phyloP scores from a whole-genome alignment of 2,888 invertebrate genomes.

The Itoplectis maculator region DNA sequence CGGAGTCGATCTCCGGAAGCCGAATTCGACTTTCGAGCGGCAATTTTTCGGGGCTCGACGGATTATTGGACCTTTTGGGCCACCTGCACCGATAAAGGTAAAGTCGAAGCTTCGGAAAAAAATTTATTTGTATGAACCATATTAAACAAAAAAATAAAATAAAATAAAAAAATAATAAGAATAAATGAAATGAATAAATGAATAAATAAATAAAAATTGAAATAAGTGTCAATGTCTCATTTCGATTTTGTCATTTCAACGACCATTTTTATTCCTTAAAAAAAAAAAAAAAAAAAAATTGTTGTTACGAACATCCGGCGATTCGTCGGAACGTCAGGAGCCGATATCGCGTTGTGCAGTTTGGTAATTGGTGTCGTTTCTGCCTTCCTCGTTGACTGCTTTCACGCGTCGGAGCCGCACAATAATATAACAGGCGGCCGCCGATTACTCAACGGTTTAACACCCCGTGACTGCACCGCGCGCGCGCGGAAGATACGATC shows the following conservation, averaged over 20 bases:
- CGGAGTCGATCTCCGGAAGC: neutral
- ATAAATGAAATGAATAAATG: too few relatives aligned
- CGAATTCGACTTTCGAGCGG: constrained; percentile 9
- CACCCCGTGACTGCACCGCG: constrained; percentile 50
- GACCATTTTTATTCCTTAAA: neutral
- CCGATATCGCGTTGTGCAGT: neutral
- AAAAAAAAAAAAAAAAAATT: too few relatives aligned
- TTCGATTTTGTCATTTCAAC: too few relatives aligned
- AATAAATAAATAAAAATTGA: too few relatives aligned
- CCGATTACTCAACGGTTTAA: constrained; percentile 61
- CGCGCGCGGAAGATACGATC: constrained; percentile 46
- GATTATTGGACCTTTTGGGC: neutral
- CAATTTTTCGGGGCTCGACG: constrained; percentile 36
- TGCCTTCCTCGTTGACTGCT: constrained; percentile 45
- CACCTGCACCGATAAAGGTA: constrained; percentile 36
- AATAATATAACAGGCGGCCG: neutral
- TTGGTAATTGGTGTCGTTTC: constrained; percentile 54
- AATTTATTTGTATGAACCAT: too few relatives aligned
- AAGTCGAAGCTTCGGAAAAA: too few relatives aligned
- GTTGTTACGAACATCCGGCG: constrained; percentile 2
- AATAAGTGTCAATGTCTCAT: too few relatives aligned
- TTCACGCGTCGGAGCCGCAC: constrained; percentile 38
- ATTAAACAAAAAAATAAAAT: too few relatives aligned
- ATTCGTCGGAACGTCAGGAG: constrained; percentile 7
- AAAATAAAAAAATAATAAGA: too few relatives aligned